A percentile compares a stretch with the other conserved stretches of the same genome.
These are phyloP conservation scores for Drosophila mulleri DNA, from an alignment of 2,888 invertebrate genomes.

Conservation along the genomic window DNA sequence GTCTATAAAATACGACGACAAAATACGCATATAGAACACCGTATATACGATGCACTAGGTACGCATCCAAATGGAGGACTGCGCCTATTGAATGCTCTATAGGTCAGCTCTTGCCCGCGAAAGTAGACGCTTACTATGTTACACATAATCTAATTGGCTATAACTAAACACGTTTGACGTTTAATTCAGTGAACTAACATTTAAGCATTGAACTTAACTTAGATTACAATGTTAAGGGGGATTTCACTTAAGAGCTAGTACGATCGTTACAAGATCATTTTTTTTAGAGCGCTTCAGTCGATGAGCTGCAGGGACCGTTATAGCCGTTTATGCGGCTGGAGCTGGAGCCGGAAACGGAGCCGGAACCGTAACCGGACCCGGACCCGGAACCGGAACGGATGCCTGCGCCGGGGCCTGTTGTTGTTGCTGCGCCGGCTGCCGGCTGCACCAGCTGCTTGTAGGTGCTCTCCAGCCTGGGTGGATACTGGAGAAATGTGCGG, in stretches of 20 bases:
- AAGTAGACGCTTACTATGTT: conserved; percentile 68
- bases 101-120: conserved; percentile 31
- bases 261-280: conserved; percentile 1
- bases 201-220: conserved; percentile 49
- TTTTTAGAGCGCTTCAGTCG: conserved; percentile 86
- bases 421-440: conserved; percentile 14
- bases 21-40: conserved; percentile 56
- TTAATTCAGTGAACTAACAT: conserved; percentile 59
- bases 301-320: conserved; percentile 86
- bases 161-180: conserved; percentile 74
- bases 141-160: conserved; percentile 76
- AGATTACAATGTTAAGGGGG: conserved; percentile 15
- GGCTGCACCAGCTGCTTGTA: conserved; percentile 70
- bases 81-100: conserved; percentile 13
- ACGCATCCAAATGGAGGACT: conserved; percentile 17
- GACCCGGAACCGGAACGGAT: conserved; percentile 5
- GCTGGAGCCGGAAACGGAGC: conserved; percentile 1
- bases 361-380: not conserved
- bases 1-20: not conserved
- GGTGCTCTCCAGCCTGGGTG: conserved; percentile 65
- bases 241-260: conserved; percentile 18
- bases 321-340: conserved; percentile 66
- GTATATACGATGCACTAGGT: conserved; percentile 14
- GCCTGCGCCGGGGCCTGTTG: conserved; percentile 26
- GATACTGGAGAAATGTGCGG: conserved; percentile 60